Evolutionary conservation across 2,113 vertebrate genomes (phyloP), one percentile per base, ranked within the genome.

Genomic region (Lichenostomus cassidix): DNA sequence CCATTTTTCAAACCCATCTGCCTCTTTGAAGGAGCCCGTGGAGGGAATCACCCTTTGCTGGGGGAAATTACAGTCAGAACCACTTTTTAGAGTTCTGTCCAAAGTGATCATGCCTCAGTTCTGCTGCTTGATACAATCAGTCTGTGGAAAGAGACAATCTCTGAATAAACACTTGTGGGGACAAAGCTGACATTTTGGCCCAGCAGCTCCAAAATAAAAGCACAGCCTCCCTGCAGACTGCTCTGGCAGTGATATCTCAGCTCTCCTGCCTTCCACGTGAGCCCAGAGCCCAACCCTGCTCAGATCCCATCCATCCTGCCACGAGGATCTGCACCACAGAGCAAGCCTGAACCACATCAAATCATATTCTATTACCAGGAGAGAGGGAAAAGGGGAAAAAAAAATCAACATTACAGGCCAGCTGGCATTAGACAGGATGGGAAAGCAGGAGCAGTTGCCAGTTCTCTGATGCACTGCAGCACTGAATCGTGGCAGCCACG

Each of bases 401-500:
- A 49, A 89, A 77, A 50, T 3, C 10, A 2, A 5, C 27, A 29
- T 39, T 41, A 20, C 11, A 75, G 64, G 73, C 90, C 95, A 96
- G 80, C 92, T 97, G 92, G 93, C 88, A 62, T 81, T 47, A 71
- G 65, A 28, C n/a, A 63, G 83, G 37, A 81, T 70, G 73, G 76
- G 90, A 84, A 94, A 81, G 69, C 53, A 58, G 74, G 49, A 91
- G 70, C 60, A 37, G 53, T 41, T 83, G 88, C 69, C 95, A 93
- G 92, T n/a, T 86, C 89, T 83, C 31, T 75, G 73, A 75, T 84
- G 94, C 86, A 37, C 86, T 94, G 92, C 88, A 93, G 93, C 92
- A 23, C 3, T 68, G 71, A 86, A 53, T 29, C 2, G 52, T 89
- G 90, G 89, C 83, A 70, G 76, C 56, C 15, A 2, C 85, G 44